Evolutionary conservation across 1,140 invertebrate genomes (phyloP).

Genomic region (Tenebrio molitor): DNA sequence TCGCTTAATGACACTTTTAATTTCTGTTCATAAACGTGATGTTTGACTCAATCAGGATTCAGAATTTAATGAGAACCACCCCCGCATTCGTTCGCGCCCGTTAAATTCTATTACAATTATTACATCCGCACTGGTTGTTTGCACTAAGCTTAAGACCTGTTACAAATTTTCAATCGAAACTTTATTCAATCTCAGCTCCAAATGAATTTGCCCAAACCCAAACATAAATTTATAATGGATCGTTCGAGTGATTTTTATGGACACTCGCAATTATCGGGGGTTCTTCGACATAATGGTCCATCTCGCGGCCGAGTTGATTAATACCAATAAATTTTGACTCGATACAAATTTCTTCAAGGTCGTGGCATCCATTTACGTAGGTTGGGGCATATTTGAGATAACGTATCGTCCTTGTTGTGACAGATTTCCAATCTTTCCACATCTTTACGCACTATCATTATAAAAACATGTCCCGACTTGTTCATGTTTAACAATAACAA

Average conservation of each 20-base stretch:
- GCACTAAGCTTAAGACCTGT: constrained; percentile 14
- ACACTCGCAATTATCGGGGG: background rate
- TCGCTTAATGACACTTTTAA: background rate
- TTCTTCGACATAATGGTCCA: background rate
- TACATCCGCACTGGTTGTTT: constrained; percentile 11
- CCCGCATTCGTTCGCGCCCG: background rate
- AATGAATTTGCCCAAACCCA: background rate
- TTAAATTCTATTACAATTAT: constrained; percentile 19
- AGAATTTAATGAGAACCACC: constrained; percentile 6
- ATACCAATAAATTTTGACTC: background rate
- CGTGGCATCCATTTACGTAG: background rate
- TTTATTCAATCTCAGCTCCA: background rate
- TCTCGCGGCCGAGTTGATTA: background rate
- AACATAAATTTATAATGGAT: constrained; percentile 11
- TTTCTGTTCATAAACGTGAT: background rate
- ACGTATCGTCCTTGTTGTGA: background rate
- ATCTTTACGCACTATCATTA: background rate
- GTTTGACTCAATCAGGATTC: constrained; percentile 10
- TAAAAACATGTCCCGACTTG: too few relatives aligned
- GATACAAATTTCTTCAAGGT: background rate
- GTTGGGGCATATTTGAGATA: background rate
- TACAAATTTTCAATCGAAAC: constrained; percentile 10
- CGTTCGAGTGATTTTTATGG: background rate
- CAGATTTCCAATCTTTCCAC: background rate
- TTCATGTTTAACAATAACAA: background rate